Conservation (phyloP, 2,797 vertebrate genomes). For the Coranthus polyacanthus region DNA sequence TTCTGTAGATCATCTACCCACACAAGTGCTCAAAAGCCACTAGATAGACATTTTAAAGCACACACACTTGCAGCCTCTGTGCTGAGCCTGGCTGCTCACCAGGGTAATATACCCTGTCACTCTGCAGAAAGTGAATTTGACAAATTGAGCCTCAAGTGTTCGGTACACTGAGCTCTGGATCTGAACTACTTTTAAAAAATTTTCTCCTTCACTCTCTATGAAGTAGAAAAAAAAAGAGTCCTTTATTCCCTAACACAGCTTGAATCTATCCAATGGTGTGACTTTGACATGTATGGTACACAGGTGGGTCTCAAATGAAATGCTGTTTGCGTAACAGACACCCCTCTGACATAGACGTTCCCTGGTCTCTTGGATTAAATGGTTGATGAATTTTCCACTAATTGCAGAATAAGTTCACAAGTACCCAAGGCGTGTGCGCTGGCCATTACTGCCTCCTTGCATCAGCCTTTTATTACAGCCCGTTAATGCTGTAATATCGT, state of each 20-base stretch:
- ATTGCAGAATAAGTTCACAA: constrained; percentile 31
- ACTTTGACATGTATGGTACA: constrained; percentile 40
- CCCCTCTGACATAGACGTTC: constrained; percentile 3
- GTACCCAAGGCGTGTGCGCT: constrained; percentile 27
- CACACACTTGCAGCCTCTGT: constrained; percentile 44
- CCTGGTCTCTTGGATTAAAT: constrained; percentile 38
- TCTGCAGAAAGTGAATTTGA: constrained; percentile 70
- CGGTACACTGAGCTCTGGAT: constrained; percentile 46
- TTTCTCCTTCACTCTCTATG: constrained; percentile 18
- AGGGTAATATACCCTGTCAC: constrained; percentile 67
- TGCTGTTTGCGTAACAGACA: constrained; percentile 12
- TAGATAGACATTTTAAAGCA: background rate
- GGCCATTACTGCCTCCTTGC: constrained; percentile 72
- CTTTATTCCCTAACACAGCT: constrained; percentile 38
- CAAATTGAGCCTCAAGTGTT: constrained; percentile 68
- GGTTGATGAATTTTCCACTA: constrained; percentile 46
- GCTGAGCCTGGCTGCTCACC: constrained; percentile 52
- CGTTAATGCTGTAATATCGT: constrained; percentile 49
- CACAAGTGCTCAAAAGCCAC: no score
- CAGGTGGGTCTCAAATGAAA: constrained; percentile 42
- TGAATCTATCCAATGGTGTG: constrained; percentile 26
- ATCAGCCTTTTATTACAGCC: constrained; percentile 70
- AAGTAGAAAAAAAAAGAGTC: constrained; percentile 41
- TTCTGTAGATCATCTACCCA: no score
- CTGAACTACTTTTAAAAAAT: constrained; percentile 42